Evolutionary conservation across 2,888 invertebrate genomes (phyloP), one percentile per base, ranked within the genome.

Genomic region (Aphodius granarius): DNA sequence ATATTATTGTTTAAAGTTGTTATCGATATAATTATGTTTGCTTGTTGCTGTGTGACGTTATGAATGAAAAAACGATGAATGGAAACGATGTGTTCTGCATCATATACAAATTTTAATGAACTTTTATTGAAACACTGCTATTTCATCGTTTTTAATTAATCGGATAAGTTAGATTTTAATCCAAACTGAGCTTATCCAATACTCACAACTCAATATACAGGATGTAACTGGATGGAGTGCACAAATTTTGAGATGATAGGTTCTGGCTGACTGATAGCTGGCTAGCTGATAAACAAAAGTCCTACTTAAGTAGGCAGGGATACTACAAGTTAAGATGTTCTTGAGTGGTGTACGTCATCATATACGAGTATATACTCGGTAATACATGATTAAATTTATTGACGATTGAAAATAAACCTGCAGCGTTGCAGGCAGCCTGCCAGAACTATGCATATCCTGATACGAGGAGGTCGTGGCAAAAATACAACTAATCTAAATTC

Each of bases 401-500:
- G 72, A 62, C 63, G 72, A 72, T 72, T 72, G 72, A 19, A 72
- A 72, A 72, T 72, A 72, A 63, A 72, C 63, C n/a, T 43, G 43
- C 20, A 23, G 17, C 17, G 72, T 6, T 5, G 68, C 19, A 65
- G 73, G 75, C 73, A 75, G 66, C 15, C 66, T 66, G 73, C 76
- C 76, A 77, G 68, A 70, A 66, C 75, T 75, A 73, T 78, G 77
- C 78, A 78, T 73, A 78, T 78, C 77, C 77, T 78, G 75, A 78
- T 75, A 74, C 74, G 74, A 77, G n/a, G 77, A 83, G 82, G 83
- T 81, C 83, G 80, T 72, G 76, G 78, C 81, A 82, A 82, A 83
- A 81, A 83, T 83, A 83, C 82, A 77, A 81, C 82, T 81, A 82
- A 82, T 83, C 82, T 83, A 83, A 82, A 81, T 82, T 78, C 81